These are phyloP conservation scores for Myotis lucifugus DNA, from an alignment of 2,113 vertebrate species.

Conservation along the genomic window DNA sequence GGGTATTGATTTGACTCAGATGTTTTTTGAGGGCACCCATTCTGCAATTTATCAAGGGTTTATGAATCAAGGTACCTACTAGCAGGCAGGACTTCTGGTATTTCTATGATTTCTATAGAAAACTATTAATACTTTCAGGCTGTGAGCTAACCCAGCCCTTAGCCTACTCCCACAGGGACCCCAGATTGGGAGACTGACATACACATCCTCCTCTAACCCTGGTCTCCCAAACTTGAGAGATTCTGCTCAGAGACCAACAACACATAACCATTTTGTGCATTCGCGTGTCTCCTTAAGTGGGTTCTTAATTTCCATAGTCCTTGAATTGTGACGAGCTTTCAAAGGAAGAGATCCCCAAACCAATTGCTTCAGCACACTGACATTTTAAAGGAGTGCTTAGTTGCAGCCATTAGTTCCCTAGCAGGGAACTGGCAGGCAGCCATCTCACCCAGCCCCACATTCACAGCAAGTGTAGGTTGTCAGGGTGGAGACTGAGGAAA, in stretches of 20 bases:
- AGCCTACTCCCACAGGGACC: not conserved
- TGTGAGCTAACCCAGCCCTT: not conserved
- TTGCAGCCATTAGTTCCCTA: constrained; percentile 22
- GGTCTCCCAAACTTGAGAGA: not conserved
- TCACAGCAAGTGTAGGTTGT: constrained; percentile 26
- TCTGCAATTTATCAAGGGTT: not conserved
- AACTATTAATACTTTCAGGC: not conserved
- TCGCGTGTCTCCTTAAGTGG: not conserved
- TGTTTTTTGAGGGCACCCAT: not conserved
- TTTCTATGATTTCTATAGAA: not conserved
- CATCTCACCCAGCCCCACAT: not conserved
- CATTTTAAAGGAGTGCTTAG: constrained; percentile 28
- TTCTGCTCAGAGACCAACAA: not conserved
- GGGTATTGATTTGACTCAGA: not conserved
- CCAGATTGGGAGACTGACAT: not conserved
- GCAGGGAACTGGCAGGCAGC: not conserved
- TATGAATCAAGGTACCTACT: not conserved
- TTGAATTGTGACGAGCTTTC: constrained; percentile 43
- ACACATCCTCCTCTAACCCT: not conserved
- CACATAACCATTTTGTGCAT: not conserved
- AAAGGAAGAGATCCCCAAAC: constrained; percentile 27
- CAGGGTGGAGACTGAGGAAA: not conserved
- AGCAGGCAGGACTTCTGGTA: not conserved
- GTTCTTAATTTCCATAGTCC: not conserved
- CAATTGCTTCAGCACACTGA: not conserved